Base-by-base conservation (phyloP, 2,888 invertebrate species). In the Agonopterix heracliana region DNA sequence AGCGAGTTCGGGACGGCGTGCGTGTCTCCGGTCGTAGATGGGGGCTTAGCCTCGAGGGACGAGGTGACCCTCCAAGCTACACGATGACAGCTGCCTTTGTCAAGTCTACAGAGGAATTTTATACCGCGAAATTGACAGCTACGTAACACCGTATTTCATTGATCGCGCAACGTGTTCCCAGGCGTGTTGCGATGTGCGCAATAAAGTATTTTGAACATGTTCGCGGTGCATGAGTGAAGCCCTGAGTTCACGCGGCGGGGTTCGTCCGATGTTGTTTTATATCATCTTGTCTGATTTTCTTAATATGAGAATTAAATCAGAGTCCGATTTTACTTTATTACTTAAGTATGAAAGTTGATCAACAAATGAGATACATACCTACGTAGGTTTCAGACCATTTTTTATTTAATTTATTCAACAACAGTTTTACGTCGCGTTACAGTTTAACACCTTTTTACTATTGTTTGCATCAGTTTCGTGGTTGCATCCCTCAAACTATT, bases 1-100 rank as follows among this genome's bases (percentile, higher is more conserved):
- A 77, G 68, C 60, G 76, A 74, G 77, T 74, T 66, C 71, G 74
- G 76, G 74, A 68, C 66, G 73, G 70, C 74, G 84, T 78, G 82
- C 87, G 87, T 87, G 87, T 81, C 83, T 78, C 67, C 60, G 61
- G 61, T 66, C 70, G 66, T 60, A 72, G 74, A 66, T 71, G 69
- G 71, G 74, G 79, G 86, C 87, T 87, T 86, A 87, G 75, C 78
- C 84, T 70, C 80, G 68, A 62, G 84, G 84, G 84, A 81, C 73
- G 71, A 64, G 68, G 71, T 77, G 81, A 82, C 86, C 85, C 85
- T 78, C 78, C 77, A 71, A 69, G 69, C 67, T 65, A 71, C 71
- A 69, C 78, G 79, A 74, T 83, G 86, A 86, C 86, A 87, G 84
- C 83, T 82, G 84, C 83, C 81, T 81, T 80, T 80, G 79, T 81